These are phyloP conservation scores for Elanoides forficatus DNA, from an alignment of 2,113 vertebrate genomes.

Conservation along the genomic window DNA sequence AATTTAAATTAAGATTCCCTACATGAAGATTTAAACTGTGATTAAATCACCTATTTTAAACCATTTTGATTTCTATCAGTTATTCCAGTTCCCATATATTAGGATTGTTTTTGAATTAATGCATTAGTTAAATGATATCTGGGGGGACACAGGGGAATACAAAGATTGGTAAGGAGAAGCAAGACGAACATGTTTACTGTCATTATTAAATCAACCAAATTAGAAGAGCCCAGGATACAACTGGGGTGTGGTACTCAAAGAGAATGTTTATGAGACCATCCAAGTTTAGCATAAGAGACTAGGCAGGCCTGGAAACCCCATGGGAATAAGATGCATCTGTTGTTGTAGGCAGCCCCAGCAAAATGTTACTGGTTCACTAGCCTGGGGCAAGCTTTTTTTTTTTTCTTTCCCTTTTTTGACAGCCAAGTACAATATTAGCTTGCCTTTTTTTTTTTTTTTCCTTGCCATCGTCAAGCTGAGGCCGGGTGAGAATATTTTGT, in stretches of 20 bases:
- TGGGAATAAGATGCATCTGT: constrained; percentile 9
- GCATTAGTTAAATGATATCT: background rate
- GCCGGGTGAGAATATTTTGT: constrained; percentile 48
- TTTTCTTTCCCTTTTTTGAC: background rate
- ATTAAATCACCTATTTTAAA: background rate
- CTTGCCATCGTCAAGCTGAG: background rate
- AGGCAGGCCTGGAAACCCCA: constrained; percentile 4
- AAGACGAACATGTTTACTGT: background rate
- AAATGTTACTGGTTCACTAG: constrained; percentile 49
- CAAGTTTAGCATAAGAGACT: constrained; percentile 46
- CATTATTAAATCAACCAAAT: background rate
- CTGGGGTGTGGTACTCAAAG: constrained; percentile 21
- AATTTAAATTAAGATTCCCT: background rate
- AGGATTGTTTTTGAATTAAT: background rate
- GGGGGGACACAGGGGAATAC: background rate
- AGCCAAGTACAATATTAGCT: constrained; percentile 39
- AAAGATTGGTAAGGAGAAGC: background rate
- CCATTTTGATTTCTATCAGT: background rate
- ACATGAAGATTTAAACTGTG: background rate
- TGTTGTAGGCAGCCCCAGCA: constrained; percentile 27
- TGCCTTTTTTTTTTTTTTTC: background rate
- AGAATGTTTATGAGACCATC: background rate
- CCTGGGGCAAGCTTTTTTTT: constrained; percentile 14
- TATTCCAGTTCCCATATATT: background rate
- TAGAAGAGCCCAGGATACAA: background rate